Percentiles rank a stretch among this genome's conserved stretches.
phyloP scores from a whole-genome alignment of 1,140 invertebrate species.

The Phthorimaea operculella region DNA sequence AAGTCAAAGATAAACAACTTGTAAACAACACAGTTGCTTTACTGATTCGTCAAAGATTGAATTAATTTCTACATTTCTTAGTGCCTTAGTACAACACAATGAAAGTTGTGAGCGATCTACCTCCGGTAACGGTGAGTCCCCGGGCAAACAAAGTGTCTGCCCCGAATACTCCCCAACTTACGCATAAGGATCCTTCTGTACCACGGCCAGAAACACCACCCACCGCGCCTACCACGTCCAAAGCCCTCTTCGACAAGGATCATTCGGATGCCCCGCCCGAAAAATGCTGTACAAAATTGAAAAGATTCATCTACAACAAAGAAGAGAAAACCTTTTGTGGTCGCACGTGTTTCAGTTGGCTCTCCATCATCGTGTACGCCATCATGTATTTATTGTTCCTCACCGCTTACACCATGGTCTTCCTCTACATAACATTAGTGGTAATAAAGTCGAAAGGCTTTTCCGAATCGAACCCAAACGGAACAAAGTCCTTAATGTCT shows the following conservation, averaged over 20 bases:
- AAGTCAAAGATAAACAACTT: no score
- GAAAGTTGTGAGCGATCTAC: not conserved
- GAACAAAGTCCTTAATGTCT: conserved; percentile 21
- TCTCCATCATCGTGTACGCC: conserved; percentile 34
- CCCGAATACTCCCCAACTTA: not conserved
- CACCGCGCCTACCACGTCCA: not conserved
- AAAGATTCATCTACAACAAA: conserved; percentile 32
- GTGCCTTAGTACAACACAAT: not conserved
- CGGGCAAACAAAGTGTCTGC: not conserved
- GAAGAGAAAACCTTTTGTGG: conserved; percentile 33
- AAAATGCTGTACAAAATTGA: conserved; percentile 7
- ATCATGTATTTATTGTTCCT: conserved; percentile 49
- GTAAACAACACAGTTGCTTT: no score
- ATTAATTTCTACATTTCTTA: no score
- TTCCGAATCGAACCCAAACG: conserved; percentile 18
- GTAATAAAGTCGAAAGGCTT: conserved; percentile 21
- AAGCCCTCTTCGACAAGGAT: not conserved
- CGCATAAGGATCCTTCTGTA: not conserved
- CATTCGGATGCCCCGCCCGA: not conserved
- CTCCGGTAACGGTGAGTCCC: no score
- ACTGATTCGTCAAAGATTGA: no score
- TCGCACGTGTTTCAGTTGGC: conserved; percentile 39
- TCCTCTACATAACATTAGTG: conserved; percentile 31
- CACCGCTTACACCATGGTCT: conserved; percentile 38
- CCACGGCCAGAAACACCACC: not conserved